Evolutionary conservation across 2,888 invertebrate species (phyloP).

Genomic region (Pherbina coryleti): DNA sequence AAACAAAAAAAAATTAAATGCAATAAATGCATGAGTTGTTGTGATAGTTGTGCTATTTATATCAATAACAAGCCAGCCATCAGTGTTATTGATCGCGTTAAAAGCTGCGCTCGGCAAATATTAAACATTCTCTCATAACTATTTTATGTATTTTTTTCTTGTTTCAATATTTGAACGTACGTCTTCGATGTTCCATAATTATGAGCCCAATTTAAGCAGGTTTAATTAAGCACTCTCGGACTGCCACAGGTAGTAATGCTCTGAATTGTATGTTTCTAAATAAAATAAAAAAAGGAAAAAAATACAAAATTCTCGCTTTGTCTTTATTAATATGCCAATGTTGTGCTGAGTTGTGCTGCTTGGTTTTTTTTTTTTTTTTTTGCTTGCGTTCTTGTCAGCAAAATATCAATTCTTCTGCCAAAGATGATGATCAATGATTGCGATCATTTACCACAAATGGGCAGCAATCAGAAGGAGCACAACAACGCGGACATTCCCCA

Average conservation of each 20-base stretch:
- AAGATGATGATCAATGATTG: constrained; percentile 33
- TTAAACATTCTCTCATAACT: constrained; percentile 25
- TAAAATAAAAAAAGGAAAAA: neutral
- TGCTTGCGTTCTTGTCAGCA: neutral
- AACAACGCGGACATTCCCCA: neutral
- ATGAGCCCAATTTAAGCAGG: constrained; percentile 65
- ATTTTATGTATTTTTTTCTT: neutral
- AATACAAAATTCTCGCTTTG: constrained; percentile 41
- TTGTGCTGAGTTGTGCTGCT: constrained; percentile 46
- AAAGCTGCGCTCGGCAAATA: neutral
- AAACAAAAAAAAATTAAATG: neutral
- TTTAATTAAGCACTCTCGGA: constrained; percentile 58
- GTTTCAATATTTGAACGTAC: neutral
- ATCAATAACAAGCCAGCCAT: neutral
- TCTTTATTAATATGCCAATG: constrained; percentile 63
- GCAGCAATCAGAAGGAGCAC: neutral
- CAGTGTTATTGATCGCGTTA: constrained; percentile 34
- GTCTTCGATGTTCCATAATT: constrained; percentile 48
- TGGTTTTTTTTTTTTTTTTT: neutral
- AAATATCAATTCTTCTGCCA: constrained; percentile 9
- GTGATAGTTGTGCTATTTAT: neutral
- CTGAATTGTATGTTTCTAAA: neutral
- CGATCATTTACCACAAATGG: constrained; percentile 43
- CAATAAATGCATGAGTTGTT: neutral
- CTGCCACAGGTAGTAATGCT: neutral